Percentiles rank a stretch among this genome's conserved stretches.
Evolutionary conservation across 2,888 invertebrate species (phyloP).

Genomic region (Disparrhopalites patrizii): DNA sequence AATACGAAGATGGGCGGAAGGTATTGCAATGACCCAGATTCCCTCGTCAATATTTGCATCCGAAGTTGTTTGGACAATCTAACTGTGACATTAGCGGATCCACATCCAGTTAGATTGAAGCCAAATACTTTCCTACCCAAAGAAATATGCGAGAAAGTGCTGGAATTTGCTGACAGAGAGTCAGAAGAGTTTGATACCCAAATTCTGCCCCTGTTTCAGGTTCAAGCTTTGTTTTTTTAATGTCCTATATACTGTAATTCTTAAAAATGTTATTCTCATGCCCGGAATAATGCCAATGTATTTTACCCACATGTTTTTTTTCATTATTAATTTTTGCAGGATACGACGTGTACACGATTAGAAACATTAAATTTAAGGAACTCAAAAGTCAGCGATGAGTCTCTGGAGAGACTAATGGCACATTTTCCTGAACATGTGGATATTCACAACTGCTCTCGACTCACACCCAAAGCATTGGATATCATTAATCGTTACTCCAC

Average conservation of each 20-base stretch:
- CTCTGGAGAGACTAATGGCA: conserved; percentile 65
- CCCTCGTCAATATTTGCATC: conserved; percentile 56
- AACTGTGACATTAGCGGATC: conserved; percentile 58
- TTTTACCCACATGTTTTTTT: too few relatives aligned
- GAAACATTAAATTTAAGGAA: conserved; percentile 66
- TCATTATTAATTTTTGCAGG: conserved; percentile 50
- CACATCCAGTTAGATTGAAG: conserved; percentile 54
- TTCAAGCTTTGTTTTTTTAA: conserved; percentile 20
- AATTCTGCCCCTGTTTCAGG: conserved; percentile 33
- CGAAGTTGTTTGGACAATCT: conserved; percentile 61
- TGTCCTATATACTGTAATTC: too few relatives aligned
- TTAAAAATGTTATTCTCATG: too few relatives aligned
- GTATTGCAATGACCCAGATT: conserved; percentile 55
- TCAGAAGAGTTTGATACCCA: conserved; percentile 28
- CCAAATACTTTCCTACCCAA: conserved; percentile 64
- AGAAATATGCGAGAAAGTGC: conserved; percentile 67
- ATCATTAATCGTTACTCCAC: conserved; percentile 66
- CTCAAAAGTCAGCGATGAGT: conserved; percentile 67
- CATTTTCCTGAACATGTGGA: conserved; percentile 73
- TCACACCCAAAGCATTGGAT: conserved; percentile 63
- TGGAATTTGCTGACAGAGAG: conserved; percentile 53
- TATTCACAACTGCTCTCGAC: conserved; percentile 66
- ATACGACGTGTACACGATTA: conserved; percentile 64
- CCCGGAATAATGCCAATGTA: too few relatives aligned
- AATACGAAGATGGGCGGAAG: conserved; percentile 2